These are phyloP conservation scores for Drosophila mayri DNA, from an alignment of 1,140 invertebrate species.

Conservation along the genomic window DNA sequence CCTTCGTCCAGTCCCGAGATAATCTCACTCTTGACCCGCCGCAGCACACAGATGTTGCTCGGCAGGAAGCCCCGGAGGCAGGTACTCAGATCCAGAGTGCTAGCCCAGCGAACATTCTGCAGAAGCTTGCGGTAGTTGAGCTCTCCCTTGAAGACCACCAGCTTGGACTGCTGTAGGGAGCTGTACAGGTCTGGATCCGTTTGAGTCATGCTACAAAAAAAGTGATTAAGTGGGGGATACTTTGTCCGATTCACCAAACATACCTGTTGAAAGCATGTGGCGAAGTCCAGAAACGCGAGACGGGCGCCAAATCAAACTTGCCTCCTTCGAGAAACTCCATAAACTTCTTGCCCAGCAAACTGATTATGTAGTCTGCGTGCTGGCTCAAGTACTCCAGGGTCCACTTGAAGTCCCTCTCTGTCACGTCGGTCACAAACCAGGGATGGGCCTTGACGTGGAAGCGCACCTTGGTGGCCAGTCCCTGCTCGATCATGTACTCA, in stretches of 20 bases:
- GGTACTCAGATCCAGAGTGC: constrained; percentile 88
- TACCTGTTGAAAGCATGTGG: constrained; percentile 89
- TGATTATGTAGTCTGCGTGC: constrained; percentile 81
- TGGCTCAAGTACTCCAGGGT: constrained; percentile 86
- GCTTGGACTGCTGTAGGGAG: constrained; percentile 88
- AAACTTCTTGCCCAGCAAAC: constrained; percentile 87
- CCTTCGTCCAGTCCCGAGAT: constrained; percentile 91
- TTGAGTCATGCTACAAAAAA: constrained; percentile 90
- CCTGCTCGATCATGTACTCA: constrained; percentile 89
- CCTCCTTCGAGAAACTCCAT: constrained; percentile 86
- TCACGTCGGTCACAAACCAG: constrained; percentile 98
- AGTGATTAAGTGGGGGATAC: neutral
- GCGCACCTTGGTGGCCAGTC: constrained; percentile 89
- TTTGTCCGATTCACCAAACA: neutral
- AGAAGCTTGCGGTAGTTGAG: constrained; percentile 98
- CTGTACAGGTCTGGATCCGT: constrained; percentile 89
- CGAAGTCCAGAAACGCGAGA: constrained; percentile 94
- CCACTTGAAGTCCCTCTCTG: constrained; percentile 91
- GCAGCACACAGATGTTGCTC: constrained; percentile 90
- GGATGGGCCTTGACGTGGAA: constrained; percentile 96
- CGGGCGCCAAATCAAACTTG: constrained; percentile 85
- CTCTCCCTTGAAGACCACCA: constrained; percentile 98
- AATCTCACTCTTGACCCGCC: constrained; percentile 97
- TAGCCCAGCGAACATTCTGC: constrained; percentile 94
- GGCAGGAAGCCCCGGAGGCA: constrained; percentile 93